A percentile compares a stretch with the other conserved stretches of the same genome.
Evolutionary conservation across 2,888 invertebrate genomes (phyloP).

Genomic region (Phlogophora meticulosa): DNA sequence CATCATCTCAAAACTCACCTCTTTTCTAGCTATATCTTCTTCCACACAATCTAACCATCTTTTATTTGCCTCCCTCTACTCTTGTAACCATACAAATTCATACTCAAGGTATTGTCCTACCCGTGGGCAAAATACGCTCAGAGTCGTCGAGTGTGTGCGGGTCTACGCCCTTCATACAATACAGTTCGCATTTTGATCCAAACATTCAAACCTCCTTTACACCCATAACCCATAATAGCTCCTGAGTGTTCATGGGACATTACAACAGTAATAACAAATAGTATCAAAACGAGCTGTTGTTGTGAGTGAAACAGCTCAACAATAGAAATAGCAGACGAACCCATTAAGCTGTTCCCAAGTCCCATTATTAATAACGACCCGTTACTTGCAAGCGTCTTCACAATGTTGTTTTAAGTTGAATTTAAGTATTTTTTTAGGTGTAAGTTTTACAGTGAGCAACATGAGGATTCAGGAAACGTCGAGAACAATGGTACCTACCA

Average conservation of each 20-base stretch:
- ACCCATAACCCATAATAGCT: not conserved
- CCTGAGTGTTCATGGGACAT: not conserved
- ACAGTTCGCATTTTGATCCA: not conserved
- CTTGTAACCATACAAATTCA: too few species aligned
- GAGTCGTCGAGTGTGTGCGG: too few species aligned
- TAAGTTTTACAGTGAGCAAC: not conserved
- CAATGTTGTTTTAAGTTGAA: constrained; percentile 12
- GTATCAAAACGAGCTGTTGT: constrained; percentile 22
- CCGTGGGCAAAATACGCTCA: too few species aligned
- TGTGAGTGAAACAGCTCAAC: not conserved
- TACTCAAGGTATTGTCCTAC: too few species aligned
- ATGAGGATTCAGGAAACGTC: not conserved
- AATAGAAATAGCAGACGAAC: constrained; percentile 28
- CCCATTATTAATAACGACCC: constrained; percentile 28
- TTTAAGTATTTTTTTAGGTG: constrained; percentile 7
- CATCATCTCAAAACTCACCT: too few species aligned
- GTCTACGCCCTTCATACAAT: too few species aligned
- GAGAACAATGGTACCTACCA: not conserved
- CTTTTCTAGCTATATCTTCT: too few species aligned
- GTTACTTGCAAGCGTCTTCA: constrained; percentile 31
- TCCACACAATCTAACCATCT: too few species aligned
- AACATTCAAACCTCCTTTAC: not conserved
- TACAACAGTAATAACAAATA: constrained; percentile 25
- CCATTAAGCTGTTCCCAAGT: constrained; percentile 33
- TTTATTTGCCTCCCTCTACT: too few species aligned